Conservation (phyloP, 2,888 invertebrate genomes). For the Folsomia manolachei region DNA sequence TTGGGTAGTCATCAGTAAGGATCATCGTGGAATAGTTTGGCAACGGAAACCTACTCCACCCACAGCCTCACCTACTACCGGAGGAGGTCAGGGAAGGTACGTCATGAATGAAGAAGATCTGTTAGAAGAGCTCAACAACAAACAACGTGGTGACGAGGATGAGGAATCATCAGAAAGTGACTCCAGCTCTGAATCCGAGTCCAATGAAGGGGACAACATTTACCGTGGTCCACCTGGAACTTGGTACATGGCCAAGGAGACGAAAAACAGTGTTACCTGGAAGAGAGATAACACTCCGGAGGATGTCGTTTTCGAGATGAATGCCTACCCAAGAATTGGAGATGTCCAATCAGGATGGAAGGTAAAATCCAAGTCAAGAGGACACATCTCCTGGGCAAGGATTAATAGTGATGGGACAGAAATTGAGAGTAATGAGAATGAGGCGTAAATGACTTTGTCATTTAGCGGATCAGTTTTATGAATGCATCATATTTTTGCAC, state of each 20-base stretch:
- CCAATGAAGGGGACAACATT: not conserved
- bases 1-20: slow-evolving; percentile 22
- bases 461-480: no score
- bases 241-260: slow-evolving; percentile 15
- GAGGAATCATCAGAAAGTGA: not conserved
- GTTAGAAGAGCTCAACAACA: not conserved
- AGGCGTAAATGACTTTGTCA: not conserved
- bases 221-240: slow-evolving; percentile 12
- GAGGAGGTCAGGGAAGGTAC: not conserved
- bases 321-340: slow-evolving; percentile 16
- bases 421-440: not conserved
- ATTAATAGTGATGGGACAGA: slow-evolving; percentile 3
- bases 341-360: slow-evolving; percentile 14
- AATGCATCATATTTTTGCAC: no score
- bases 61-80: no score
- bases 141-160: not conserved
- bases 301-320: slow-evolving; percentile 10
- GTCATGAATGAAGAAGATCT: slow-evolving; percentile 15
- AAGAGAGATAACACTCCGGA: not conserved
- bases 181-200: not conserved
- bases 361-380: not conserved
- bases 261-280: slow-evolving; percentile 6
- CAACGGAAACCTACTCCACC: not conserved
- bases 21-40: slow-evolving; percentile 21
- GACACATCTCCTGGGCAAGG: slow-evolving; percentile 6